Base-by-base conservation (phyloP, 2,113 vertebrate species). In the Corythaeola cristata region DNA sequence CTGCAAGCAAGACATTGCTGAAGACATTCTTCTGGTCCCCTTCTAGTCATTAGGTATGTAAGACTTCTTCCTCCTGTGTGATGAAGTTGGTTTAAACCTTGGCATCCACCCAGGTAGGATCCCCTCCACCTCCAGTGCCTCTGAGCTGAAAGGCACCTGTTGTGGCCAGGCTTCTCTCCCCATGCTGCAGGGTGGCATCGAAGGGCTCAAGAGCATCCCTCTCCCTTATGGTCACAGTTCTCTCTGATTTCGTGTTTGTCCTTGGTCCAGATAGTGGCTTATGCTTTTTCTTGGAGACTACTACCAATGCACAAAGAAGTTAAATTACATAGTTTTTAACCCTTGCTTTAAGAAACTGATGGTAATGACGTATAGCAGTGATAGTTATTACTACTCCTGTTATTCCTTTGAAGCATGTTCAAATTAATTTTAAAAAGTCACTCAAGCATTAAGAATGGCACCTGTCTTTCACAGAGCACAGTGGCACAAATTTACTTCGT, bases 1-100 rank as follows among this genome's bases (percentile, higher is more conserved):
- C 37, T 1, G 4, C 18, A 32, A 77, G 26, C 1, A 3, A 9
- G 35, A 4, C 2, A 6, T 6, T 26, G n/a, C 66, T 33, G 26
- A 41, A 67, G 47, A 20, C 2, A 3, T 60, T 59, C 10, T 58
- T 21, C 71, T 55, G 26, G 32, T 77, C 30, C 58, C 9, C 19
- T 72, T 72, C 22, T 22, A 35, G 52, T 28, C 33, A 41, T 49
- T 35, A 28, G 39, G 9, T 2, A 2, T 16, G 19, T 30, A 49
- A 82, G n/a, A 13, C 50, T 37, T 37, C 55, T 60, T 60, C 23
- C 15, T 50, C 5, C 27, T 26, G 41, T 18, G 35, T 12, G 39
- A 18, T 39, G 32, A 1, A 2, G 21, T 52, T 23, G 18, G 28
- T 27, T 63, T 24, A 79, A 84, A 26, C 28, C 37, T 47, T 15